These are phyloP conservation scores for Harmothoe impar DNA, from an alignment of 2,888 invertebrate species.

Conservation along the genomic window DNA sequence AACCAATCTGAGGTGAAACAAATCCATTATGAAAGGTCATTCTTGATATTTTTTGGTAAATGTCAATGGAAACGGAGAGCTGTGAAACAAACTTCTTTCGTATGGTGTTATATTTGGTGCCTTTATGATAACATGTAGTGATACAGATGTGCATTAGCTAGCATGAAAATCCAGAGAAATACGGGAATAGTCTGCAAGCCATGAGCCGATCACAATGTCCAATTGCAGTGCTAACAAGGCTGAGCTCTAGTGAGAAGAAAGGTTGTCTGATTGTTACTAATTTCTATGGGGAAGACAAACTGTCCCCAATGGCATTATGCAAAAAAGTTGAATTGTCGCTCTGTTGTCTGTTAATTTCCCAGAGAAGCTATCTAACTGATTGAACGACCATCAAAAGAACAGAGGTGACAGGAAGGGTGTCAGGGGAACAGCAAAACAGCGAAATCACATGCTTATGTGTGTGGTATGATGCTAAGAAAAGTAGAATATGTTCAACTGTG, in stretches of 20 bases:
- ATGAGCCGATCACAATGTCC: not conserved
- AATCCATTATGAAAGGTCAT: not conserved
- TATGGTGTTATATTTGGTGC: too few relatives aligned
- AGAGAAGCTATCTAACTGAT: not conserved
- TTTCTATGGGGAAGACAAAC: not conserved
- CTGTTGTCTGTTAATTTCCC: not conserved
- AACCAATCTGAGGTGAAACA: not conserved
- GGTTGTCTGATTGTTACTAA: not conserved
- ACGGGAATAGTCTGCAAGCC: not conserved
- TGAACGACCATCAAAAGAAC: not conserved
- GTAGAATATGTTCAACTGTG: too few relatives aligned
- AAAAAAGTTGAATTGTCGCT: not conserved
- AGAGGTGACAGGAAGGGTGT: too few relatives aligned
- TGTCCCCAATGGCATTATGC: not conserved
- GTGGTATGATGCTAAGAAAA: too few relatives aligned
- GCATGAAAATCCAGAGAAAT: conserved; percentile 18
- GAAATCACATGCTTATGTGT: too few relatives aligned
- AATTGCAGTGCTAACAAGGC: not conserved
- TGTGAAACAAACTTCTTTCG: not conserved
- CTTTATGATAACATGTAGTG: too few relatives aligned
- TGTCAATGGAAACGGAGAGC: not conserved
- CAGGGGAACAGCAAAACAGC: too few relatives aligned
- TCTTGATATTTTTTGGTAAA: not conserved
- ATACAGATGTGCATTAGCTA: too few relatives aligned
- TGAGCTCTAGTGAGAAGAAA: too few relatives aligned